Percentiles rank a stretch among this genome's conserved stretches.
Conservation (phyloP, 2,797 vertebrate species). For the Acropternis orthonyx region DNA sequence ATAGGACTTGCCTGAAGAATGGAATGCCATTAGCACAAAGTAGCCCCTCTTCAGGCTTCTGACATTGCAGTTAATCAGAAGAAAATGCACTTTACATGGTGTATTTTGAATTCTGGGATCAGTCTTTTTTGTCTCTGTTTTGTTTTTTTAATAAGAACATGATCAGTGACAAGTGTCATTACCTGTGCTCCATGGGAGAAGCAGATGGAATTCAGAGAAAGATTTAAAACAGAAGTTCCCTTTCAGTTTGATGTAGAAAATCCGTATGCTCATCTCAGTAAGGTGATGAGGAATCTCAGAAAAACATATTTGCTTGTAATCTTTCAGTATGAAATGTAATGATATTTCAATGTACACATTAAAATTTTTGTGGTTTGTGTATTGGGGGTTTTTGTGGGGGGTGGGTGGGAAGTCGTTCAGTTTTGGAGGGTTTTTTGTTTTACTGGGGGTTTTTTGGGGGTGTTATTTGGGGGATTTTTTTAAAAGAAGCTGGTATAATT, state of each 20-base stretch:
- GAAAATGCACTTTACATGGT: conserved; percentile 79
- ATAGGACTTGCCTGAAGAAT: conserved; percentile 84
- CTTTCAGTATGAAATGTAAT: neutral
- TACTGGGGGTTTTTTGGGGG: neutral
- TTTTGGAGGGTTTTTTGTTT: neutral
- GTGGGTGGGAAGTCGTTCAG: rapidly evolving
- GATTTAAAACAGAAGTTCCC: conserved; percentile 76
- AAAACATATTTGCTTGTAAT: neutral
- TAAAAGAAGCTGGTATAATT: neutral
- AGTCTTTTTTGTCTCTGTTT: neutral
- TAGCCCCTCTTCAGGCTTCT: conserved; percentile 80
- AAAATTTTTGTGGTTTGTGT: neutral
- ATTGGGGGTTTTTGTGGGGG: neutral
- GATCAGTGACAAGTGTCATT: neutral
- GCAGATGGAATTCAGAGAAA: conserved; percentile 81
- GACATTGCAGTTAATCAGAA: conserved; percentile 80
- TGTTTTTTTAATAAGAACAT: neutral
- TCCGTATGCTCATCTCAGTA: conserved; percentile 78
- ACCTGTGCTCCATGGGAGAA: conserved; percentile 66
- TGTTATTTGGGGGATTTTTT: neutral
- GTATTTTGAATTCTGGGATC: conserved; percentile 37
- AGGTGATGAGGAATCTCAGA: conserved; percentile 66
- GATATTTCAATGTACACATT: neutral
- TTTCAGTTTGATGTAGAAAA: conserved; percentile 73
- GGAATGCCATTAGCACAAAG: conserved; percentile 80